Percentiles rank a stretch among this genome's conserved stretches.
phyloP scores from a whole-genome alignment of 2,888 invertebrate species.

The Phalangium opilio region DNA sequence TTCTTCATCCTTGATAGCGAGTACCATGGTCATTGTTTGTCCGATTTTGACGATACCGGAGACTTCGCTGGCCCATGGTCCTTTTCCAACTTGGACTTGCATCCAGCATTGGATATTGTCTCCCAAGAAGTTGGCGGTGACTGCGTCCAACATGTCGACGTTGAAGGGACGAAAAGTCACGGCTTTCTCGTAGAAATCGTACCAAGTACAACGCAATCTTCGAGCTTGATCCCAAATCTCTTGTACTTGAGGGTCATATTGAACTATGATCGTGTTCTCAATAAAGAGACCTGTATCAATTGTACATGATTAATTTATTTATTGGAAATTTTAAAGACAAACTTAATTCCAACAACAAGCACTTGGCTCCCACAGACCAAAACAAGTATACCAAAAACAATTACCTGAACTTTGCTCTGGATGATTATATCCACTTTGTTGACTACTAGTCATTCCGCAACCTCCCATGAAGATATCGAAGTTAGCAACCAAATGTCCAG shows the following conservation, averaged over 20 bases:
- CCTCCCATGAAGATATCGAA: conserved; percentile 86
- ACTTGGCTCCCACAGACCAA: conserved; percentile 35
- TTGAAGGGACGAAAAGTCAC: conserved; percentile 81
- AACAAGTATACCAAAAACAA: conserved; percentile 1
- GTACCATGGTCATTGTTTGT: conserved; percentile 92
- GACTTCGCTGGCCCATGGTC: conserved; percentile 93
- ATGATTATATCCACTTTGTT: conserved; percentile 25
- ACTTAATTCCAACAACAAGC: too few relatives aligned
- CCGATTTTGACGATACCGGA: conserved; percentile 90
- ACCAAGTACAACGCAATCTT: conserved; percentile 84
- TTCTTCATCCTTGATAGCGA: conserved; percentile 88
- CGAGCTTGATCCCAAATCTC: conserved; percentile 92
- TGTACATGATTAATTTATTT: too few relatives aligned
- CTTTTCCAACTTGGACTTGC: conserved; percentile 92
- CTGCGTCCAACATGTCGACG: conserved; percentile 87
- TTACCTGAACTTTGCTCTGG: conserved; percentile 6
- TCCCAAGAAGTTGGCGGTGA: conserved; percentile 85
- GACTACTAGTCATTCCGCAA: conserved; percentile 86
- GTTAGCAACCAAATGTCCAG: conserved; percentile 76
- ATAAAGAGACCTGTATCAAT: conserved; percentile 79
- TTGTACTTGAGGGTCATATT: conserved; percentile 86
- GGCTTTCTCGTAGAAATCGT: conserved; percentile 87
- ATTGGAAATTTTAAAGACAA: too few relatives aligned
- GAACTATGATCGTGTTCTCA: conserved; percentile 76
- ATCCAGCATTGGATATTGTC: conserved; percentile 94